These are phyloP conservation scores for Anolis sagrei DNA, from an alignment of 2,113 vertebrate genomes.

Conservation along the genomic window DNA sequence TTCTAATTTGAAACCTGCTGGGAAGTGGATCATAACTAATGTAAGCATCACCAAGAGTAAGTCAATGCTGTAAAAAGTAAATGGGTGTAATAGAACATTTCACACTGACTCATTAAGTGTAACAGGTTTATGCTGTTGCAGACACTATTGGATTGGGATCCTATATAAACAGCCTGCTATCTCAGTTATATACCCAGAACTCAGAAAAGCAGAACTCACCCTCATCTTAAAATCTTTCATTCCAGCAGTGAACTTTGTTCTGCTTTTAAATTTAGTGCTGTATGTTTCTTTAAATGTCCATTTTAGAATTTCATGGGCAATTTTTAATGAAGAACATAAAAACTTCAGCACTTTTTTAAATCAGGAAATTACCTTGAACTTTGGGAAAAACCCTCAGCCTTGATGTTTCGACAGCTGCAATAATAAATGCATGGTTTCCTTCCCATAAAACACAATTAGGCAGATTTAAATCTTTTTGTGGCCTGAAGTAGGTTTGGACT, in stretches of 20 bases:
- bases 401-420: constrained; percentile 21
- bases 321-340: not conserved
- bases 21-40: not conserved
- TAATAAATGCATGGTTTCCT: constrained; percentile 13
- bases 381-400: no score
- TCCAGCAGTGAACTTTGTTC: not conserved
- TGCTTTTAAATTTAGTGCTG: not conserved
- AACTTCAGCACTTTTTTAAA: not conserved
- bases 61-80: not conserved
- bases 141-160: not conserved
- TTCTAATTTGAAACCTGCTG: not conserved
- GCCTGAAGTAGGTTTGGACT: no score
- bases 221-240: not conserved
- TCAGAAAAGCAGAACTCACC: not conserved
- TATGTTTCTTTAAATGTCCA: not conserved
- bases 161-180: not conserved
- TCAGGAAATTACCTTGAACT: constrained; percentile 18
- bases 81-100: not conserved
- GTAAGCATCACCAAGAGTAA: not conserved
- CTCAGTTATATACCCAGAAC: not conserved
- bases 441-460: constrained; percentile 7
- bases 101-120: not conserved
- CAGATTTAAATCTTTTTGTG: not conserved
- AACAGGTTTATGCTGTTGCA: not conserved
- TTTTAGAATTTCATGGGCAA: constrained; percentile 1